Evolutionary conservation across 2,888 invertebrate genomes (phyloP), one percentile per base, ranked within the genome.

Genomic region (Malacosoma neustria): DNA sequence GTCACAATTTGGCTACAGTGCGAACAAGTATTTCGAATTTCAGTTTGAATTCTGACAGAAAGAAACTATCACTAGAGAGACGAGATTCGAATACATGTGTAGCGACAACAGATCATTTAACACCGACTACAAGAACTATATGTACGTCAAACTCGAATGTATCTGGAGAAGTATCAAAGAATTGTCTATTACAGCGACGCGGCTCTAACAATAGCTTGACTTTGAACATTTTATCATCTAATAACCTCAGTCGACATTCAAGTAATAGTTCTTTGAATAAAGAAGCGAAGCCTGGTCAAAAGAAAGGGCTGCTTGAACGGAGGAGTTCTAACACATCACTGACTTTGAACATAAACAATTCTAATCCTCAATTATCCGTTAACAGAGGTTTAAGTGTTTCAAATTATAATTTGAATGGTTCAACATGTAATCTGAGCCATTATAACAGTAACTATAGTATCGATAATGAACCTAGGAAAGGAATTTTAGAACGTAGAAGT

Each of bases 291-390:
- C 49, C 62, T 0, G 67, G 68, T 0, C 87, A 77, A 32, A 88
- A 88, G 31, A 93, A 93, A 54, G 93, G 94, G 5, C 73, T 95
- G 1, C 74, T 95, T 3, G 95, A 95, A 63, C 88, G 97, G 14
- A 87, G 97, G 37, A 96, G 96, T 35, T 97, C 96, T 1, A 97
- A 95, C 63, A 95, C 96, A 0, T 96, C 96, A 38, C 79, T 97
- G 1, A 96, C 96, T 1, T 89, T 97, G 13, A 94, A 94, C 40
- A 85, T 87, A 5, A 85, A 82, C 39, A 79, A 60, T 13, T 80
- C 82, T 0, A 84, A 81, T 39, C 77, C 84, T 0, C 86, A 85
- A 39, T 47, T 87, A 14, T 87, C 89, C 1, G 72, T 70, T 0
- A 87, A 82, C 37, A 56, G 77, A 39, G 79, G 74, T 0, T 53